Evolutionary conservation across 2,888 invertebrate species (phyloP).

Genomic region (Colostygia pectinataria): DNA sequence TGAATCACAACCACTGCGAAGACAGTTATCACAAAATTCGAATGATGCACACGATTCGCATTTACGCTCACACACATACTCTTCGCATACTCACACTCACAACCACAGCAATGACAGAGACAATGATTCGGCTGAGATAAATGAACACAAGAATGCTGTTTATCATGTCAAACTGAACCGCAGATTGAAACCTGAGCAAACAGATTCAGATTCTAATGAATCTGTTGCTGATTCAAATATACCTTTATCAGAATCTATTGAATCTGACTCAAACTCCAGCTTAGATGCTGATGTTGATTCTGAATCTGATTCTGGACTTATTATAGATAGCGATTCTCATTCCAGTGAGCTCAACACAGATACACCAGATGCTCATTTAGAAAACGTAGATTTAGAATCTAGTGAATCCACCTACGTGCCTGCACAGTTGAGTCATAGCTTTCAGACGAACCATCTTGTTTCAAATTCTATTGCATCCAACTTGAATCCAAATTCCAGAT

Average conservation of each 20-base stretch:
- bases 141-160: too few species aligned
- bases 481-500: neutral
- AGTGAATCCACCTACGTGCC: too few species aligned
- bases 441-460: neutral
- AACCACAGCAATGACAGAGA: neutral
- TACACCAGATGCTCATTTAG: neutral
- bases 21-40: neutral
- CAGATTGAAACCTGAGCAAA: neutral
- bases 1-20: too few species aligned
- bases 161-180: too few species aligned
- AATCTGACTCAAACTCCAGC: neutral
- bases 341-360: neutral
- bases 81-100: neutral
- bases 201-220: neutral
- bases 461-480: neutral
- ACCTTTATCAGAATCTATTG: neutral
- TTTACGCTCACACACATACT: neutral
- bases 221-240: neutral
- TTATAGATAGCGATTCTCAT: neutral
- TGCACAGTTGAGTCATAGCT: too few species aligned
- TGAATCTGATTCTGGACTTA: too few species aligned
- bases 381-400: neutral
- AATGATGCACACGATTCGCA: neutral
- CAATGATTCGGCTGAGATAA: neutral
- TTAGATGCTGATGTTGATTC: too few species aligned